Percentiles rank a stretch among this genome's conserved stretches.
These are phyloP conservation scores for Folsomia candida DNA, from an alignment of 2,888 invertebrate genomes.

Conservation along the genomic window DNA sequence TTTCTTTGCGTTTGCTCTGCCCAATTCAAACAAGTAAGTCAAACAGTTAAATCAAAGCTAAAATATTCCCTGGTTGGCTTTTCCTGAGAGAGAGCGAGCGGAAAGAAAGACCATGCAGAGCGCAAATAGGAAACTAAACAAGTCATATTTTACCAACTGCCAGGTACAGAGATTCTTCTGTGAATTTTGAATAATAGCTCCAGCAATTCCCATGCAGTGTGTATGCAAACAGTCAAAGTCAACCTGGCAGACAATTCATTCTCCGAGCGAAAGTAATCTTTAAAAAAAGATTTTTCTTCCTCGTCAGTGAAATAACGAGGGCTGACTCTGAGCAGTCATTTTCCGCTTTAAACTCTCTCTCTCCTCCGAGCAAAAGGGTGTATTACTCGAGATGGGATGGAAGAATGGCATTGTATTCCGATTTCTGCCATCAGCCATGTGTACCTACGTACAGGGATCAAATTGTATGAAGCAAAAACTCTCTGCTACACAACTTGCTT, in stretches of 20 bases:
- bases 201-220: background rate
- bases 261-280: slow-evolving; percentile 24
- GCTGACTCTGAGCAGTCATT: background rate
- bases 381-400: background rate
- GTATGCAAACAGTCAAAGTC: slow-evolving; percentile 17
- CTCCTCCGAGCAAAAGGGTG: background rate
- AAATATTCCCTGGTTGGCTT: background rate
- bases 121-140: slow-evolving; percentile 8
- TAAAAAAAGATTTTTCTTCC: slow-evolving; percentile 25
- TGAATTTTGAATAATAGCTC: background rate
- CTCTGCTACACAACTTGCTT: too few species aligned
- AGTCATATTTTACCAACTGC: slow-evolving; percentile 13
- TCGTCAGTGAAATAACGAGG: background rate
- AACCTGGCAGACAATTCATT: slow-evolving; percentile 11
- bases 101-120: background rate
- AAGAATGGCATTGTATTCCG: background rate
- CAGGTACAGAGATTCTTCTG: slow-evolving; percentile 8
- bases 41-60: slow-evolving; percentile 1
- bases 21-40: background rate
- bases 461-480: background rate
- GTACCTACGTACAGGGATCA: background rate
- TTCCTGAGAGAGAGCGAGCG: background rate
- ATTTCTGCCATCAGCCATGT: too few species aligned
- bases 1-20: background rate
- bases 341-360: background rate